Base-by-base conservation (phyloP, 2,113 vertebrate genomes). In the Ochotona princeps region DNA sequence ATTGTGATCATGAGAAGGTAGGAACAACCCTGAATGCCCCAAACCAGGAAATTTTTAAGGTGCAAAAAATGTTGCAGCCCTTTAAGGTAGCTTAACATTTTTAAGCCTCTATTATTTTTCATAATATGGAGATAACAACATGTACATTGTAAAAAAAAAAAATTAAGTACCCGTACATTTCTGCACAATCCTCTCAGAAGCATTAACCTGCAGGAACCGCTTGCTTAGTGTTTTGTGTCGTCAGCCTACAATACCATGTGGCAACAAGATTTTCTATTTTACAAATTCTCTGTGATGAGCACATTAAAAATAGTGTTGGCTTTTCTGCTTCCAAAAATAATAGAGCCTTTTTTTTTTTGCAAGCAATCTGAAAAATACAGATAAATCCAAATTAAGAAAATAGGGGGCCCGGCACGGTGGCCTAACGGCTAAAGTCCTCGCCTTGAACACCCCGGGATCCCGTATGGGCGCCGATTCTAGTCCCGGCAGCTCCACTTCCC, bases 281-380 rank as follows among this genome's bases (percentile, higher is more conserved):
- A 54, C 44, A 92, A 85, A 85, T 79, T 87, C 44, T 87, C 81
- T 91, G 1, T 81, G 67, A 75, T 84, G 35, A 51, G 2, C 47
- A 44, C 35, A 17, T 90, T 93, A 90, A 93, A 96, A 96, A 91
- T 92, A 92, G 80, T 49, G 90, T 12, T 85, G 85, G 28, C 75
- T 80, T 92, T 96, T 87, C 82, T 86, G 44, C 38, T 73, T 86
- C 86, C 65, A 90, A 88, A 95, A 96, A 92, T 88, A 94, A 95
- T 67, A 78, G 11, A 79, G 86, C 60, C 6, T 44, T 44, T 44
- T 44, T 44, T 86, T 93, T 92, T 75, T 82, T 11, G 5, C 87
- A 94, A 83, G 86, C 60, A 89, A 83, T 84, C 75, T 94, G 91
- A 73, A 95, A 93, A 92, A 89, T 44, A 51, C 10, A 92, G 82